Percentiles rank a stretch among this genome's conserved stretches.
phyloP scores from a whole-genome alignment of 2,797 vertebrate species.

The Macropodus opercularis region DNA sequence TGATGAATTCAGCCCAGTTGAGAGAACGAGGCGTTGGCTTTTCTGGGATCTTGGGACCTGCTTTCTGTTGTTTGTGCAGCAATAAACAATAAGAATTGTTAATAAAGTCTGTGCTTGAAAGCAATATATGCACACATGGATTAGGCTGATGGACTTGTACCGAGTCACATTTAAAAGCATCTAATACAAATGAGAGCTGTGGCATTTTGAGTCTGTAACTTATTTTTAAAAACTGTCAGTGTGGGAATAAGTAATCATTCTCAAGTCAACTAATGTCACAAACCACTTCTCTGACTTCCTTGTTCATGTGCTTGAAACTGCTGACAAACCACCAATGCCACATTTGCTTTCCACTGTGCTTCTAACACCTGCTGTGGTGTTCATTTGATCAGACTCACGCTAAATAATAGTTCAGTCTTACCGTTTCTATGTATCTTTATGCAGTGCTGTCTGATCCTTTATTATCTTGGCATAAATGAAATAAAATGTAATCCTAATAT shows the following conservation, averaged over 20 bases:
- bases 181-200: constrained; percentile 21
- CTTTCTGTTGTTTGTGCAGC: constrained; percentile 41
- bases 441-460: not conserved
- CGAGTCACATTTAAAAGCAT: constrained; percentile 29
- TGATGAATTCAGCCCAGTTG: constrained; percentile 58
- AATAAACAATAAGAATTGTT: constrained; percentile 49
- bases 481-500: not conserved
- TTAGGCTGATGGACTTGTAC: constrained; percentile 41
- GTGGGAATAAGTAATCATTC: not conserved
- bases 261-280: not conserved
- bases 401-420: not conserved
- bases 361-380: fast-evolving
- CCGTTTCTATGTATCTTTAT: not conserved
- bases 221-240: not conserved
- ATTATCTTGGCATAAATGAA: not conserved
- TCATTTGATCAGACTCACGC: not conserved
- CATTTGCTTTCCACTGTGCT: not conserved
- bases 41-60: constrained; percentile 37
- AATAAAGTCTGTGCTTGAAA: constrained; percentile 22
- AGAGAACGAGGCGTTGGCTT: constrained; percentile 60
- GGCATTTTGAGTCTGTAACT: not conserved
- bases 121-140: constrained; percentile 37
- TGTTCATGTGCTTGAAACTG: not conserved
- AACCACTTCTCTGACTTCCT: not conserved
- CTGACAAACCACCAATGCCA: not conserved